Evolutionary conservation across 2,888 invertebrate species (phyloP).

Genomic region (Drosophila peninsularis): DNA sequence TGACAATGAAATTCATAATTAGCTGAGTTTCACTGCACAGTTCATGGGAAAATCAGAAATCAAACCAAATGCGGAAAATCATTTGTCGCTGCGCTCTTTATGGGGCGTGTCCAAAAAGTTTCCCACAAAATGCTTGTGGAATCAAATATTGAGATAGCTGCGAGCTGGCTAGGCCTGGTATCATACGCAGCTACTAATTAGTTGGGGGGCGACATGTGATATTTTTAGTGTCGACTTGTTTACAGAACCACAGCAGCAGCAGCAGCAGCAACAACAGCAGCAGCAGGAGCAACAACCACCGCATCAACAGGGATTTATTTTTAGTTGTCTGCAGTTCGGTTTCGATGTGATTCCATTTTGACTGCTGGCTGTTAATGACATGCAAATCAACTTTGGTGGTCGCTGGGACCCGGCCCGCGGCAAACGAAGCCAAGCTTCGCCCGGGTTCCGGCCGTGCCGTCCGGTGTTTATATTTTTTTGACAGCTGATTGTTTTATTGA

Average conservation of each 20-base stretch:
- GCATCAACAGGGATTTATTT: conserved; percentile 48
- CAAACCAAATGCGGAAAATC: conserved; percentile 18
- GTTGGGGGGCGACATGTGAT: conserved; percentile 65
- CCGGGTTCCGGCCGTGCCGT: conserved; percentile 1
- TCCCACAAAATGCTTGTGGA: conserved; percentile 45
- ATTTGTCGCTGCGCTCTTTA: conserved; percentile 37
- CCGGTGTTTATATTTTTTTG: conserved; percentile 51
- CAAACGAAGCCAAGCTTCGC: conserved; percentile 11
- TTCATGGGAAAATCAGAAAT: conserved; percentile 51
- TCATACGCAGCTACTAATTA: conserved; percentile 51
- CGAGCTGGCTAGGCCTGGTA: background rate
- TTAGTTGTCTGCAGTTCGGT: conserved; percentile 52
- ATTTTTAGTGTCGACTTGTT: conserved; percentile 69
- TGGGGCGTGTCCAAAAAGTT: conserved; percentile 52
- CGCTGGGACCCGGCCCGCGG: conserved; percentile 16
- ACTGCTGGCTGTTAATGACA: conserved; percentile 67
- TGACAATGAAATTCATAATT: conserved; percentile 2
- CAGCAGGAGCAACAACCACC: conserved; percentile 8
- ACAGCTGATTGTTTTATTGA: conserved; percentile 71
- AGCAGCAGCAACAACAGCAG: conserved; percentile 8
- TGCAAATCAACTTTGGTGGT: conserved; percentile 76
- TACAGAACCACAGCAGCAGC: conserved; percentile 38
- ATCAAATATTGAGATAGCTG: conserved; percentile 18
- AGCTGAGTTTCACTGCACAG: background rate
- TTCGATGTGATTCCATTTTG: conserved; percentile 48